Evolutionary conservation across 1,140 invertebrate species (phyloP).

Genomic region (Macrocentrus cingulum): DNA sequence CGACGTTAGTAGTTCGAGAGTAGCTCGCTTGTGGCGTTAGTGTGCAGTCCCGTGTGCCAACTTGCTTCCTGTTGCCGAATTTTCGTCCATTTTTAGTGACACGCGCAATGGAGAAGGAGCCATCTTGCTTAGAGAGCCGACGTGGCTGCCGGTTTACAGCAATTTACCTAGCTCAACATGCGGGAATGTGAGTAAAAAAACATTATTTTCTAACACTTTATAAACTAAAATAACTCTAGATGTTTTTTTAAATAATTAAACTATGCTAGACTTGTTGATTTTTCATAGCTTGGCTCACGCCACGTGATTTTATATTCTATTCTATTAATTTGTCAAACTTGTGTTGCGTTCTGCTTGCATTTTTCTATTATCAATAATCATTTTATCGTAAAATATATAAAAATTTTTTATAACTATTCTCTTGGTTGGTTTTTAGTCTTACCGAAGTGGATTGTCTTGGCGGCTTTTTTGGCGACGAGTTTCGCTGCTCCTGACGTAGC

Average conservation of each 20-base stretch:
- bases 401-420: background rate
- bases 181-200: conserved; percentile 42
- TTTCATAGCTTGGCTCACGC: too few relatives aligned
- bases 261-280: too few relatives aligned
- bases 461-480: conserved; percentile 17
- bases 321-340: too few relatives aligned
- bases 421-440: conserved; percentile 40
- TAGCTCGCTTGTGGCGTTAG: too few relatives aligned
- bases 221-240: background rate
- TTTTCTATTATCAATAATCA: too few relatives aligned
- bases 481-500: conserved; percentile 31
- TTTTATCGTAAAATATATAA: background rate
- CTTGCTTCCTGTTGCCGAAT: conserved; percentile 39
- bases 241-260: background rate
- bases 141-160: conserved; percentile 49
- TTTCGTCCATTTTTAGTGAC: conserved; percentile 47
- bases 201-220: background rate
- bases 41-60: too few relatives aligned
- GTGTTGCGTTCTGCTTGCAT: too few relatives aligned
- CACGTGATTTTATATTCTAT: too few relatives aligned
- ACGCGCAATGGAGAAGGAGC: conserved; percentile 52
- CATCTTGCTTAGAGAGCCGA: conserved; percentile 51
- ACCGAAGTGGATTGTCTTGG: conserved; percentile 26
- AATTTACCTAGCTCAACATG: conserved; percentile 35
- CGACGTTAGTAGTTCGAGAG: too few relatives aligned